Base-by-base conservation (phyloP, 1,140 invertebrate genomes). In the Conopomorpha cramerella region DNA sequence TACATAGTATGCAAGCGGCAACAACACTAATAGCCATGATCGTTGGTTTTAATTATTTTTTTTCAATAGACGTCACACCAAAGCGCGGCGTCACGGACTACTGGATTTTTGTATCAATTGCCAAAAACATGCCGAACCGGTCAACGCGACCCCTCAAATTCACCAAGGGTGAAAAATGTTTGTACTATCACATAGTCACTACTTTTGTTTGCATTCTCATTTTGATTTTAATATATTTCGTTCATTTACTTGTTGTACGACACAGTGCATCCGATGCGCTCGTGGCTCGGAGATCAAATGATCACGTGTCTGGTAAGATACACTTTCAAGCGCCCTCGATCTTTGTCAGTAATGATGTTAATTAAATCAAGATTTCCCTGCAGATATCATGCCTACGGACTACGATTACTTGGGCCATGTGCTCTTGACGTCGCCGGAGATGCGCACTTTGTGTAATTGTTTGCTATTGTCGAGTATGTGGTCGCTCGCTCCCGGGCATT, bases 81-180 rank as follows among this genome's bases (percentile, higher is more conserved):
- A n/a, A n/a, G n/a, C n/a, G n/a, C n/a, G n/a, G n/a, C n/a, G n/a
- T n/a, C n/a, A n/a, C n/a, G n/a, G n/a, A n/a, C n/a, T n/a, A n/a
- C n/a, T n/a, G n/a, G n/a, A n/a, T n/a, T n/a, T n/a, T n/a, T n/a
- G n/a, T n/a, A n/a, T n/a, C n/a, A n/a, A n/a, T n/a, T n/a, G n/a
- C n/a, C n/a, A n/a, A n/a, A n/a, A n/a, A n/a, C n/a, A n/a, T n/a
- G n/a, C n/a, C n/a, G n/a, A n/a, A n/a, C n/a, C n/a, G n/a, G n/a
- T n/a, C n/a, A n/a, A n/a, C n/a, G n/a, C n/a, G n/a, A n/a, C n/a
- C n/a, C n/a, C n/a, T n/a, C n/a, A 60, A 61, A 52, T 67, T 64
- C 45, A 64, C 63, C 16, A 55, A 42, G 47, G 63, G 63, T 8
- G 63, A 67, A 45, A 64, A 67, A 52, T 67, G 63, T 34, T 52